Conservation (phyloP, 2,113 vertebrate species). For the Bos javanicus region DNA sequence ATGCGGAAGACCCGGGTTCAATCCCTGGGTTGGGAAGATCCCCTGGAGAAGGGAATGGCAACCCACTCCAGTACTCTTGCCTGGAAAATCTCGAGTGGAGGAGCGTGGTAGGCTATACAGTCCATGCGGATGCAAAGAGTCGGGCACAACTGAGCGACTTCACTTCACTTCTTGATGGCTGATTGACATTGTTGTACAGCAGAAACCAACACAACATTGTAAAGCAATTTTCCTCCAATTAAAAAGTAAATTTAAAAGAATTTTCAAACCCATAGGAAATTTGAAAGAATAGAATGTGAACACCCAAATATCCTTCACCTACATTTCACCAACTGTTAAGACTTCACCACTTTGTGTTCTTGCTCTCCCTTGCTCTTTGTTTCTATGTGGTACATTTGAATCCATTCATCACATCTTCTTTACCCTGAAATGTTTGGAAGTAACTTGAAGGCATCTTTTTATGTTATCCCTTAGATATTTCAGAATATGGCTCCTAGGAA, state of each 20-base stretch:
- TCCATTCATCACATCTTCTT: neutral
- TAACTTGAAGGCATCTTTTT: neutral
- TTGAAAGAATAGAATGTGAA: neutral
- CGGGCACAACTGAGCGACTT: fast-evolving
- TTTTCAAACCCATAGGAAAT: neutral
- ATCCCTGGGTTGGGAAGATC: neutral
- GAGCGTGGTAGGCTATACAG: neutral
- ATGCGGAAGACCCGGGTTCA: fast-evolving
- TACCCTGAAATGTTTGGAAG: neutral
- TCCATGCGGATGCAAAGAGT: neutral
- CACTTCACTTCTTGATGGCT: neutral
- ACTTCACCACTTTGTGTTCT: neutral
- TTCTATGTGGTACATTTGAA: neutral
- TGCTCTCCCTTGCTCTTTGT: neutral
- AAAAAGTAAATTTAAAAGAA: neutral
- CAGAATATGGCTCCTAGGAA: neutral
- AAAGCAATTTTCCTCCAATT: neutral
- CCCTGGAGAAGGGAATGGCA: neutral
- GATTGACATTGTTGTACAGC: neutral
- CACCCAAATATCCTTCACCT: neutral
- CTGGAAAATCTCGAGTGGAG: neutral
- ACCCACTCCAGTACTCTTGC: neutral
- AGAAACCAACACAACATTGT: neutral
- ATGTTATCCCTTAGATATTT: neutral
- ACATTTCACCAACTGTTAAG: neutral